Base-by-base conservation (phyloP, 2,888 invertebrate species). In the Pecten maximus region DNA sequence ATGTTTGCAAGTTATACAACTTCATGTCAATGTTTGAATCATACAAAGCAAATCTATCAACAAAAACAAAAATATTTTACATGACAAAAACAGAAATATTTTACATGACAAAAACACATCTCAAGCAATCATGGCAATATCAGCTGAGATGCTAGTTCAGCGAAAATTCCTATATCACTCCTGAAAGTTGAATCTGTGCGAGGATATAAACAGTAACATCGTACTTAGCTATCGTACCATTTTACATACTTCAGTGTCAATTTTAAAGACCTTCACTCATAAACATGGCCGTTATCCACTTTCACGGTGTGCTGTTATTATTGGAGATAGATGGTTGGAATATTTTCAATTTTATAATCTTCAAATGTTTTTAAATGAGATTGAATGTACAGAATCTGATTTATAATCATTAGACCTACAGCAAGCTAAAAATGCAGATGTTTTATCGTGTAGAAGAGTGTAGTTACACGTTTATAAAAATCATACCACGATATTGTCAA, bases 341-440 rank as follows among this genome's bases (percentile, higher is more conserved):
- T 74, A 74, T 28, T 74, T 74, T 74, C 74, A 74, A 74, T 74
- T 74, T 74, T 6, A 28, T 35, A 74, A 74, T 74, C 74, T 74
- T 74, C 12, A 28, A 74, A 35, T 10, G 28, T n/a, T 74, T 74
- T 74, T 6, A 74, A 74, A 54, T 19, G 35, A 74, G 74, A 74
- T 74, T 35, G 35, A 74, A 74, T 28, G 15, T 23, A 12, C 35
- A 74, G 15, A 74, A 28, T 23, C 50, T 10, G 28, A 74, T 35
- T 74, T 74, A 12, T 19, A 74, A 8, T 19, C 35, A 3, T 35
- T 0, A 28, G 19, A 74, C 74, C 74, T 74, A 74, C 28, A 28
- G 74, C 74, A 74, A 74, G 4, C 74, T 35, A 12, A 12, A 3
- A 3, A 35, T 3, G 10, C 1, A 35, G 35, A 74, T 28, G 6